A percentile compares a stretch with the other conserved stretches of the same genome.
These are phyloP conservation scores for Bolinopsis microptera DNA, from an alignment of 37 sponge, comb jelly and placozoan species.

Conservation along the genomic window DNA sequence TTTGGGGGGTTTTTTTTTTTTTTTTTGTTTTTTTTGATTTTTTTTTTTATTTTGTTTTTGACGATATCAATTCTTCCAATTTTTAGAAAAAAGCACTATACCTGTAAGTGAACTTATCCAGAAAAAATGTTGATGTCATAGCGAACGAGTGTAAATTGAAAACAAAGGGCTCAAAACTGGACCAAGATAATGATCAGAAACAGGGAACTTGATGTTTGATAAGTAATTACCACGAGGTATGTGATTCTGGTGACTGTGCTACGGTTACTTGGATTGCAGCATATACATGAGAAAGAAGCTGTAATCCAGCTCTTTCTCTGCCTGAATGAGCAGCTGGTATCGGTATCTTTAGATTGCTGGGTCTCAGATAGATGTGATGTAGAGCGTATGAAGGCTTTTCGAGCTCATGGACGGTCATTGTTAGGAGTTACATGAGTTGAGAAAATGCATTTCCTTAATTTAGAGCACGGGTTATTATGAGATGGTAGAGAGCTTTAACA, in stretches of 20 bases:
- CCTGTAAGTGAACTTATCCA: not conserved
- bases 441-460: not conserved
- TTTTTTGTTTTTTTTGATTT: no score
- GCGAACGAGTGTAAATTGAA: not conserved
- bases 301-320: not conserved
- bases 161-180: not conserved
- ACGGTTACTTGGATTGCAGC: not conserved
- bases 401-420: not conserved
- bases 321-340: not conserved
- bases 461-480: not conserved
- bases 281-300: not conserved
- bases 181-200: not conserved
- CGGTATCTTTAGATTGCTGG: not conserved
- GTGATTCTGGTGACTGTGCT: slow-evolving; percentile 11
- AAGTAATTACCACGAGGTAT: not conserved
- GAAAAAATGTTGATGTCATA: not conserved
- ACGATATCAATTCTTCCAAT: slow-evolving; percentile 24
- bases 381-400: slow-evolving; percentile 26
- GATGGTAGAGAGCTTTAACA: not conserved
- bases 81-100: not conserved
- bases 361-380: slow-evolving; percentile 27
- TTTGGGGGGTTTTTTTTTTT: no score
- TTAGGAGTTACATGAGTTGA: not conserved
- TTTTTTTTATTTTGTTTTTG: no score
- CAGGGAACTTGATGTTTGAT: not conserved